These are phyloP conservation scores for Plagiodera versicolora DNA, from an alignment of 2,888 invertebrate species.

Conservation along the genomic window DNA sequence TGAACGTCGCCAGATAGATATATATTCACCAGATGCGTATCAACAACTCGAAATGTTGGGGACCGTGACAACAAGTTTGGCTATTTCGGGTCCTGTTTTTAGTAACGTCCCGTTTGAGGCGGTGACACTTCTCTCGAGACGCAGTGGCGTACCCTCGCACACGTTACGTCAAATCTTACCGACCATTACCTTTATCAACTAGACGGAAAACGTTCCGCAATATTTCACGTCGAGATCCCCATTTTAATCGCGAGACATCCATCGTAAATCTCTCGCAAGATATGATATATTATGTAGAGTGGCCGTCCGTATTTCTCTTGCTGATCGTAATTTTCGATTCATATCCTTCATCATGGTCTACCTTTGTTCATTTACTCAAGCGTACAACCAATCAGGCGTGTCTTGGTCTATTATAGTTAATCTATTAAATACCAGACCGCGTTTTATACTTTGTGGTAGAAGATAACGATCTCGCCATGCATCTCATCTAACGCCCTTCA, in stretches of 20 bases:
- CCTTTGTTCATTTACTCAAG: no score
- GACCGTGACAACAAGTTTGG: constrained; percentile 21
- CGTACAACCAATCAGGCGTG: no score
- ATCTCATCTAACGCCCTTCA: no score
- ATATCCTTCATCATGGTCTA: no score
- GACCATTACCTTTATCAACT: background rate
- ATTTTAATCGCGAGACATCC: background rate
- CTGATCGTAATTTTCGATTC: no score
- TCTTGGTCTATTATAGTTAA: no score
- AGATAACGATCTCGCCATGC: no score
- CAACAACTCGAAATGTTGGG: constrained; percentile 18
- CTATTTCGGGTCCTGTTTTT: constrained; percentile 26
- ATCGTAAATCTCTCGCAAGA: background rate
- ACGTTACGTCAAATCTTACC: background rate
- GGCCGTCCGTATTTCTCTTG: no score
- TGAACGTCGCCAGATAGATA: constrained; percentile 31
- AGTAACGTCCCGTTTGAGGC: constrained; percentile 14
- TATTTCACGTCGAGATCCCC: background rate
- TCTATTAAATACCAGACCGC: no score
- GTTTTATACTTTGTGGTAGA: no score
- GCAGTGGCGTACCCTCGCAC: constrained; percentile 10
- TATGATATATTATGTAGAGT: no score
- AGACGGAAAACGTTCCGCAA: background rate
- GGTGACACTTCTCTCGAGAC: constrained; percentile 17
- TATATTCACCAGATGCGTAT: constrained; percentile 36